Base-by-base conservation (phyloP, 2,888 invertebrate species). In the Eupithecia insigniata region DNA sequence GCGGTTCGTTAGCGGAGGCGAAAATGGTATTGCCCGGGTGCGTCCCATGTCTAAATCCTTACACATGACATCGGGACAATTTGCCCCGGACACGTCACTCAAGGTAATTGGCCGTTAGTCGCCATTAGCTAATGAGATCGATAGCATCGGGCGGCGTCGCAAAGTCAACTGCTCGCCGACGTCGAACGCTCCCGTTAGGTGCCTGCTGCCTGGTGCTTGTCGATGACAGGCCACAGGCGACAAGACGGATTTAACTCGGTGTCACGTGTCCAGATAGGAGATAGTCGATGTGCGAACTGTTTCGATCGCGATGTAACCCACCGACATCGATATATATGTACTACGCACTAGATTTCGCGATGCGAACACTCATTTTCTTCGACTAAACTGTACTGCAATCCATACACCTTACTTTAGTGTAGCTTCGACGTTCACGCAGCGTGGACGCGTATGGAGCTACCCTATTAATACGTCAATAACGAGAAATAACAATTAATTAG, bases 1-100 rank as follows among this genome's bases (percentile, higher is more conserved):
- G 34, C 81, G 65, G 84, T 84, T 85, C 84, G 89, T 89, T 89
- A 88, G 82, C 87, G 66, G 16, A 68, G 70, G 73, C 80, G 79
- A 81, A 80, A 81, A 79, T 79, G 76, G 74, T 89, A 90, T 71
- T 69, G 69, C 69, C 67, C 74, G 67, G 67, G 70, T 39, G 68
- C 73, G 73, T 73, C 67, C 67, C 73, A 51, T 70, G 67, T 70
- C 71, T 67, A 70, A 74, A 74, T 74, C 74, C 71, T 66, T 67
- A 66, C 66, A 65, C 69, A 74, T 74, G 74, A 72, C 74, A 60
- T 72, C 67, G 60, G 51, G 73, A 74, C 79, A 79, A 89, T 91
- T 90, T 90, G 91, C 89, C 89, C 91, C 91, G 93, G 93, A 93
- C 92, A 88, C 90, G 92, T 93, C 93, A 86, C 85, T 93, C 92